A percentile compares a stretch with the other conserved stretches of the same genome.
These are phyloP conservation scores for Potamilus streckersoni DNA, from an alignment of 1,140 invertebrate genomes.

Conservation along the genomic window DNA sequence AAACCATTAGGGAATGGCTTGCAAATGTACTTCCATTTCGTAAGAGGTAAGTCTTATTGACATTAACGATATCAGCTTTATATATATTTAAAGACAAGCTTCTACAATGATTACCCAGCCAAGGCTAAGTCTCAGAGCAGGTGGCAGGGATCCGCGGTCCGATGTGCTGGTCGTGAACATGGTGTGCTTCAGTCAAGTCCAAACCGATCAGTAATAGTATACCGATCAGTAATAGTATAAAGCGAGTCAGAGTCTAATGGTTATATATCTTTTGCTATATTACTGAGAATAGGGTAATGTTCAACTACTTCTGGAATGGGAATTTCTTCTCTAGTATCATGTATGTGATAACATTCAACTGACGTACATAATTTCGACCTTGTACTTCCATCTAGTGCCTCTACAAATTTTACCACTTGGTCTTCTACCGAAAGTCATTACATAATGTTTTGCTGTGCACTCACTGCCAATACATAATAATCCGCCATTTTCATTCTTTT, in stretches of 20 bases:
- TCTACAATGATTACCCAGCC: slow-evolving; percentile 26
- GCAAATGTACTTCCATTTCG: background rate
- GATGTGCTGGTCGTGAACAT: slow-evolving; percentile 14
- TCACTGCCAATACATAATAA: slow-evolving; percentile 9
- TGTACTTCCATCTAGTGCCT: slow-evolving; percentile 7
- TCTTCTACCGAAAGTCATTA: slow-evolving; percentile 1
- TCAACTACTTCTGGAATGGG: slow-evolving; percentile 22
- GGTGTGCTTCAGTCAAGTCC: slow-evolving; percentile 17
- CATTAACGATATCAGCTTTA: background rate
- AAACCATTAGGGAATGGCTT: background rate
- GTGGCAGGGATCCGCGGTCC: slow-evolving; percentile 1
- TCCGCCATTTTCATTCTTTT: no score
- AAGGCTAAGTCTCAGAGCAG: slow-evolving; percentile 19
- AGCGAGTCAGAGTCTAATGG: slow-evolving; percentile 5
- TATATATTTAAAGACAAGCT: slow-evolving; percentile 19
- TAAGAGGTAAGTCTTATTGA: background rate
- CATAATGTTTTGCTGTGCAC: slow-evolving; percentile 13
- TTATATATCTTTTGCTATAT: slow-evolving; percentile 5
- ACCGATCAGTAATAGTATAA: slow-evolving; percentile 15
- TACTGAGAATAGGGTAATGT: slow-evolving; percentile 16
- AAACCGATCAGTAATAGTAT: slow-evolving; percentile 18
- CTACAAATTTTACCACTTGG: slow-evolving; percentile 8
- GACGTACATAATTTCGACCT: background rate
- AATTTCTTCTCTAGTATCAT: slow-evolving; percentile 25
- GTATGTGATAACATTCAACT: slow-evolving; percentile 25